Conservation (phyloP, 2,888 invertebrate species). For the Drosophila testacea region DNA sequence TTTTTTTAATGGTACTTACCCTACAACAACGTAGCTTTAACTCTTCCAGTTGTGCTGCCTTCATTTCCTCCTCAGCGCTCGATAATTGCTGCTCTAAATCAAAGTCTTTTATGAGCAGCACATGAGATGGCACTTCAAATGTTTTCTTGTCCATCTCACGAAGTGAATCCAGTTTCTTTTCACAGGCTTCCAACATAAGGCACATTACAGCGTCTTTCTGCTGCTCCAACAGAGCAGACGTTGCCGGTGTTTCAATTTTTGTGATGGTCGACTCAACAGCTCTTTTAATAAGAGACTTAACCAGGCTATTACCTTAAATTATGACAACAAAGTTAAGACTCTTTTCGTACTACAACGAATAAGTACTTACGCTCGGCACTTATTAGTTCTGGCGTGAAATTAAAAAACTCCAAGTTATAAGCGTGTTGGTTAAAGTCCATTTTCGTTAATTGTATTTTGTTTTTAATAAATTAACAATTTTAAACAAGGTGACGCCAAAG, state of each 20-base stretch:
- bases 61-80: conserved; percentile 63
- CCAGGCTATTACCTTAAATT: conserved; percentile 62
- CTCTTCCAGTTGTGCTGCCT: conserved; percentile 52
- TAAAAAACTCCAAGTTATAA: conserved; percentile 55
- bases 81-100: conserved; percentile 65
- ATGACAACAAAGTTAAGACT: conserved; percentile 18
- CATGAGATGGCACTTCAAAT: conserved; percentile 80
- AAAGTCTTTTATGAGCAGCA: conserved; percentile 74
- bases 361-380: conserved; percentile 52
- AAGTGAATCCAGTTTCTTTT: conserved; percentile 51
- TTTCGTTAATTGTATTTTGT: neutral
- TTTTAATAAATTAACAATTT: neutral
- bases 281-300: conserved; percentile 50
- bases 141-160: conserved; percentile 66
- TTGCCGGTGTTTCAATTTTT: conserved; percentile 62
- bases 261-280: conserved; percentile 56
- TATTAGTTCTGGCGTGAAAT: conserved; percentile 62
- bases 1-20: conserved; percentile 55
- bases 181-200: conserved; percentile 62
- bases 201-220: conserved; percentile 58
- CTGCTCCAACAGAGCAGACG: conserved; percentile 43
- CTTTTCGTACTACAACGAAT: conserved; percentile 23
- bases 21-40: conserved; percentile 70
- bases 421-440: conserved; percentile 60
- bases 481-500: conserved; percentile 34